Percentiles rank a stretch among this genome's conserved stretches.
Evolutionary conservation across 2,113 vertebrate species (phyloP).

Genomic region (Thoracochromis brauschi): DNA sequence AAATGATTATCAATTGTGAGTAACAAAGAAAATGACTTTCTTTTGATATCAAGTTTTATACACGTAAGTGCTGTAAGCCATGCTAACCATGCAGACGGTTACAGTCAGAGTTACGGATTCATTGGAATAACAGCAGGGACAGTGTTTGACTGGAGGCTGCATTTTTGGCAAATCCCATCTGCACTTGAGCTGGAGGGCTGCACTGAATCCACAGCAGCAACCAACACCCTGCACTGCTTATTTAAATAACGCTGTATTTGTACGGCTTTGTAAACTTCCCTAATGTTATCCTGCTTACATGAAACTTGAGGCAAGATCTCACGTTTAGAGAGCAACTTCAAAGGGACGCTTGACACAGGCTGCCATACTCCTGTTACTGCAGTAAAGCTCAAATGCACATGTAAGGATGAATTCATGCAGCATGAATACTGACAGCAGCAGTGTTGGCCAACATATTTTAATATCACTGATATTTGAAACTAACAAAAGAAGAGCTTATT

Average conservation of each 20-base stretch:
- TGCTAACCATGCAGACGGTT: background rate
- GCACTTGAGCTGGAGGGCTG: background rate
- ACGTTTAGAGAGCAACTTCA: background rate
- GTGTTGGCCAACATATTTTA: background rate
- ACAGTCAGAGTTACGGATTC: background rate
- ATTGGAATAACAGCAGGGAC: background rate
- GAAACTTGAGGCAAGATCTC: background rate
- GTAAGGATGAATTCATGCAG: background rate
- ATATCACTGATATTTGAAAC: background rate
- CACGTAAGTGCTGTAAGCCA: background rate
- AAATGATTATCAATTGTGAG: background rate
- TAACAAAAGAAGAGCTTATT: background rate
- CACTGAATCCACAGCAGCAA: background rate
- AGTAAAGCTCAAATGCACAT: background rate
- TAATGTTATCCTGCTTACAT: background rate
- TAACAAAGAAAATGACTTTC: background rate
- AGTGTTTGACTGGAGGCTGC: background rate
- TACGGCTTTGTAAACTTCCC: background rate
- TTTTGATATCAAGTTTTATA: background rate
- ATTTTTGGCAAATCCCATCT: background rate
- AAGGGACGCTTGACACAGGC: background rate
- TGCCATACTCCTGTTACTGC: background rate
- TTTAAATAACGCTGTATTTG: background rate
- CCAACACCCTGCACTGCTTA: background rate
- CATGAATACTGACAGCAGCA: background rate